Evolutionary conservation across 1,140 invertebrate genomes (phyloP), one percentile per base, ranked within the genome.

Genomic region (Ptiloglossa arizonensis): DNA sequence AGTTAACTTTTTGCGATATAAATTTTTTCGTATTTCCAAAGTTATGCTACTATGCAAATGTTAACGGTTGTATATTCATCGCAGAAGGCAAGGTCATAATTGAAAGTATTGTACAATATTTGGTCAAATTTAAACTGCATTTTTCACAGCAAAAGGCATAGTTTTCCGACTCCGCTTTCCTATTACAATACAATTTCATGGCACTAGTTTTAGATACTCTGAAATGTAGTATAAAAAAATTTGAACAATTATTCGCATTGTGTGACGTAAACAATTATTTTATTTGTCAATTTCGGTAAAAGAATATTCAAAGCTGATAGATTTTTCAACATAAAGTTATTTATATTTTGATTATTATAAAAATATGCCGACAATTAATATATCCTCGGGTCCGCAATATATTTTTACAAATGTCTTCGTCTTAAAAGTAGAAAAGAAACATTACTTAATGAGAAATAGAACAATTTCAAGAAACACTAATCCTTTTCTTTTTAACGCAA

Each of bases 301-400:
- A 78, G 50, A 67, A 48, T 27, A 44, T 62, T 38, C 35, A 38
- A 68, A 56, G 19, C 24, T 81, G 60, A 70, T 70, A 17, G 17
- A 27, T 48, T 22, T 76, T n/a, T 50, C 22, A 1, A 63, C 38
- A 15, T 15, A 60, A 69, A 69, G 5, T 69, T 74, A 64, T 17
- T 5, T 67, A 59, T 68, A 69, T 48, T 68, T 78, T n/a, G 57
- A 71, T 24, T 63, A 52, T 71, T 48, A 78, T 78, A 62, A 62
- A 78, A 71, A 71, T 78, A 79, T 66, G 35, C 9, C 41, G 32
- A 57, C 22, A 59, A 41, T 48, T 44, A 71, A 60, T 15, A 29
- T 77, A 59, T 38, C 5, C 15, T 54, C 41, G 22, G 17, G n/a
- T 75, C 29, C 29, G 32, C 41, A 59, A 68, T 59, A 75, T 69